Conservation (phyloP, 2,888 invertebrate genomes). For the Parthenolecanium corni region DNA sequence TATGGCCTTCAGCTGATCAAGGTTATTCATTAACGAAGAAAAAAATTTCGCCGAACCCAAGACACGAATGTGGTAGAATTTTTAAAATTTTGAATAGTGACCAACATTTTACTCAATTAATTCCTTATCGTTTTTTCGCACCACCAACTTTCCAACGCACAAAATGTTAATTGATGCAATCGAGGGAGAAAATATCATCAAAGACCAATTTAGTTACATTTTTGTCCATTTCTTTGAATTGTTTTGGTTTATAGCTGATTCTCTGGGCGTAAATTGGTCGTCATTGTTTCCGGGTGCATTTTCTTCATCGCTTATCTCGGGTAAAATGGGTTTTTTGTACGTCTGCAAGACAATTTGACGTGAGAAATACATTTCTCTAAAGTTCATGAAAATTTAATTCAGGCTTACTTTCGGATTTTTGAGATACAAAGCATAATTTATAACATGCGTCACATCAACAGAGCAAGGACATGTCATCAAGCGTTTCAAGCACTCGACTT, state of each 20-base stretch:
- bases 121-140: too few species aligned
- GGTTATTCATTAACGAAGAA: too few species aligned
- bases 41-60: too few species aligned
- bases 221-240: neutral
- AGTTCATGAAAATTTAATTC: neutral
- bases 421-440: conserved; percentile 49
- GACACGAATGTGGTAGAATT: too few species aligned
- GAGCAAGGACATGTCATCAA: conserved; percentile 57
- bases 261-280: neutral
- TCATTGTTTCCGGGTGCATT: neutral
- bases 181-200: too few species aligned
- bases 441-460: conserved; percentile 50
- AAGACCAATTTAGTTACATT: too few species aligned
- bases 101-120: too few species aligned
- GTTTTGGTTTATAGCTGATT: too few species aligned
- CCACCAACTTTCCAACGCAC: too few species aligned
- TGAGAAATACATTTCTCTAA: neutral
- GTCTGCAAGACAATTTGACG: neutral
- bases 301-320: neutral
- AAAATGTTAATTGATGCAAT: too few species aligned
- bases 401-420: conserved; percentile 37
- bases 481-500: conserved; percentile 50
- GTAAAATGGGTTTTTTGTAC: conserved; percentile 1
- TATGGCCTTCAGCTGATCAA: too few species aligned
- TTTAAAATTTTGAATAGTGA: too few species aligned